Evolutionary conservation across 2,888 invertebrate species (phyloP).

Genomic region (Heliconius sara): DNA sequence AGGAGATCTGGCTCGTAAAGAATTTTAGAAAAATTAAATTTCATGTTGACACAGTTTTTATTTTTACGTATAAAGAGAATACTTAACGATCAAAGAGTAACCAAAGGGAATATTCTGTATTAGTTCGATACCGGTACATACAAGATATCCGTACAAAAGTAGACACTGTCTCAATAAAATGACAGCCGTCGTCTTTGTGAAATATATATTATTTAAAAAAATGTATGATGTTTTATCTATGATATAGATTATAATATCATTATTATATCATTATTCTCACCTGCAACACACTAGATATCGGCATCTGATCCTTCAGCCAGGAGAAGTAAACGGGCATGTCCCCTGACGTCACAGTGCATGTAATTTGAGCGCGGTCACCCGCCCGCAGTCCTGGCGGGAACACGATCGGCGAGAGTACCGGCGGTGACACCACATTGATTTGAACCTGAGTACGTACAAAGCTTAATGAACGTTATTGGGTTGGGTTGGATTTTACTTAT

Average conservation of each 20-base stretch:
- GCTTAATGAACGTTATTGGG: conserved; percentile 12
- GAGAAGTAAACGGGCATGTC: conserved; percentile 87
- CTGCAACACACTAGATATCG: conserved; percentile 86
- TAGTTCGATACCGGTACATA: background rate
- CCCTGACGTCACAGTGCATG: conserved; percentile 91
- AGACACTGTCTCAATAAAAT: too few species aligned
- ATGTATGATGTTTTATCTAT: too few species aligned
- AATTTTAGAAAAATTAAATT: background rate
- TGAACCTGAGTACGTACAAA: conserved; percentile 62
- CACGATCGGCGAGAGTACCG: conserved; percentile 92
- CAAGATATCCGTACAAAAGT: too few species aligned
- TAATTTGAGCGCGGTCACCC: conserved; percentile 91
- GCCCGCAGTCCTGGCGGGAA: conserved; percentile 91
- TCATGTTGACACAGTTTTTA: background rate
- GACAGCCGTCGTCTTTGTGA: too few species aligned
- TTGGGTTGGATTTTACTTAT: too few species aligned
- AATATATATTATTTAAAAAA: too few species aligned
- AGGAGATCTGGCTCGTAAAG: background rate
- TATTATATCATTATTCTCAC: conserved; percentile 59
- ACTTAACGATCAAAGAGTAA: background rate
- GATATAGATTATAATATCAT: too few species aligned
- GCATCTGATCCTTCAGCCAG: conserved; percentile 86
- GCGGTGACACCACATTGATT: conserved; percentile 85
- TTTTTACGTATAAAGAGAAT: background rate
- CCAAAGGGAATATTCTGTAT: background rate